These are phyloP conservation scores for Oryzias javanicus DNA, from an alignment of 2,113 vertebrate species.

Conservation along the genomic window DNA sequence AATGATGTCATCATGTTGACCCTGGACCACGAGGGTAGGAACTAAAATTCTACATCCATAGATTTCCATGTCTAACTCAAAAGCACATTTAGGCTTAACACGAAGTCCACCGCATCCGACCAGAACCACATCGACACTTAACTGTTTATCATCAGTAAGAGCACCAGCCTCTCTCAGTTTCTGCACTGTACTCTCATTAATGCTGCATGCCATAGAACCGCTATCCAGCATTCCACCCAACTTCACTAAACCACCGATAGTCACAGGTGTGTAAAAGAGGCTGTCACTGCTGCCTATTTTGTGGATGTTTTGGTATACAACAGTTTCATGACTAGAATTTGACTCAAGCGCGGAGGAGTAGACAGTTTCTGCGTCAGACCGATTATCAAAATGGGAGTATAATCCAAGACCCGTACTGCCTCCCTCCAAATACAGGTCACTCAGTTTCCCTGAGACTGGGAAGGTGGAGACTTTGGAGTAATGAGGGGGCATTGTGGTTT, in stretches of 20 bases:
- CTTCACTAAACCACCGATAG: background rate
- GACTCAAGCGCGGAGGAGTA: background rate
- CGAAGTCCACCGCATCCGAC: conserved; percentile 20
- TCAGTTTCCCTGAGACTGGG: conserved; percentile 25
- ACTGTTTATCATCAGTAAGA: background rate
- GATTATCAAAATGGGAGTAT: conserved; percentile 6
- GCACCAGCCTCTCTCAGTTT: background rate
- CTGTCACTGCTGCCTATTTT: conserved; percentile 6
- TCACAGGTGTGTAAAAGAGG: background rate
- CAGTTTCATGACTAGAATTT: background rate
- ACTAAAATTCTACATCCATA: conserved; percentile 28
- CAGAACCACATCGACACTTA: conserved; percentile 9
- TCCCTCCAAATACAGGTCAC: conserved; percentile 2
- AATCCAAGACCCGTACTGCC: background rate
- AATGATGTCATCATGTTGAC: conserved; percentile 28
- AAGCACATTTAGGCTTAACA: conserved; percentile 11
- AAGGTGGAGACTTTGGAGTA: background rate
- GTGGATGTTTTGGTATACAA: conserved; percentile 13
- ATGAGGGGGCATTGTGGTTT: background rate
- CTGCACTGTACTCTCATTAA: conserved; percentile 11
- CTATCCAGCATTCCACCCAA: conserved; percentile 25
- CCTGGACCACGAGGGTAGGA: conserved; percentile 5
- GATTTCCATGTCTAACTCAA: conserved; percentile 20
- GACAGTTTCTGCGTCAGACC: conserved; percentile 7
- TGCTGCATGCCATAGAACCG: conserved; percentile 25